A percentile compares a stretch with the other conserved stretches of the same genome.
Evolutionary conservation across 2,888 invertebrate genomes (phyloP).

Genomic region (Mythimna vitellina): DNA sequence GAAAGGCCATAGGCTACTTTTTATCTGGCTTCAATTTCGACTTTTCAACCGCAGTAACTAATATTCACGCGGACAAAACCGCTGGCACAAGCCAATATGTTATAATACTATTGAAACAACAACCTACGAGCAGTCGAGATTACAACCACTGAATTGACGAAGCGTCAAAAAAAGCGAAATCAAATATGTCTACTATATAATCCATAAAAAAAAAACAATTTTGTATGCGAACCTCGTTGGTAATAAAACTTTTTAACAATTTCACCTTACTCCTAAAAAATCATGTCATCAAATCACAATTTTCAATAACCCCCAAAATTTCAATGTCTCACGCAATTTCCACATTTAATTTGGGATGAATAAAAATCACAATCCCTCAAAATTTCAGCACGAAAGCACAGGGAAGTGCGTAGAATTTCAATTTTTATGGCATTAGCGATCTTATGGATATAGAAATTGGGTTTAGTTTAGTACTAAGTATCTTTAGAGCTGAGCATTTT

Average conservation of each 20-base stretch:
- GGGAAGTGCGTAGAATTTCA: slow-evolving; percentile 61
- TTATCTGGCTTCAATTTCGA: no score
- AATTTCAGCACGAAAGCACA: slow-evolving; percentile 58
- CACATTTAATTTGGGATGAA: slow-evolving; percentile 42
- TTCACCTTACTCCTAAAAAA: slow-evolving; percentile 15
- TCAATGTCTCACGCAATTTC: slow-evolving; percentile 64
- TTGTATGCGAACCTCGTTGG: not conserved
- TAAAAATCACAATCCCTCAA: slow-evolving; percentile 62
- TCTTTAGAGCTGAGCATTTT: slow-evolving; percentile 74
- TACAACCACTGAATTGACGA: no score
- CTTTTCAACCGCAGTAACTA: no score
- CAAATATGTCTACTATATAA: not conserved
- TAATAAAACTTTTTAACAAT: slow-evolving; percentile 29
- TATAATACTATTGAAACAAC: no score
- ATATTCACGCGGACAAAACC: no score
- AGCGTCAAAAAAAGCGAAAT: no score
- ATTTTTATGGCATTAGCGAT: slow-evolving; percentile 40
- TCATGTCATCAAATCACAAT: slow-evolving; percentile 71
- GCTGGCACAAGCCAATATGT: no score
- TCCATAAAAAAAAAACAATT: not conserved
- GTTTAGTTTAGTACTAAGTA: slow-evolving; percentile 64
- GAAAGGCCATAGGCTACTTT: no score
- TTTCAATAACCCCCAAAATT: slow-evolving; percentile 77
- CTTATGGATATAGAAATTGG: slow-evolving; percentile 37
- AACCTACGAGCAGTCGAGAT: no score